A percentile compares a stretch with the other conserved stretches of the same genome.
These are phyloP conservation scores for Xylota segnis DNA, from an alignment of 2,888 invertebrate species.

Conservation along the genomic window DNA sequence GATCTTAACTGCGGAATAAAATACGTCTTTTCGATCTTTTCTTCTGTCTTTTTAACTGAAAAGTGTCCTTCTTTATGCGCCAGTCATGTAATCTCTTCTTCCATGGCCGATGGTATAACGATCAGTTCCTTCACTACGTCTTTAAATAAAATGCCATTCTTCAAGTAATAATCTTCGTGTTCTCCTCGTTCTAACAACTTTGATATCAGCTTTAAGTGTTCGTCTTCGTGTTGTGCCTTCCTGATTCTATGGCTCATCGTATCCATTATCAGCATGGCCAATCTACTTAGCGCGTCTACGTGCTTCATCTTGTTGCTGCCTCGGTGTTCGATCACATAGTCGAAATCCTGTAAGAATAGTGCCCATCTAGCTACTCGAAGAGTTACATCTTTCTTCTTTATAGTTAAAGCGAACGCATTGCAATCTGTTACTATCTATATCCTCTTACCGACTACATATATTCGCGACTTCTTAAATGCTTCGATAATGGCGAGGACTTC, in stretches of 20 bases:
- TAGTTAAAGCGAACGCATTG: too few species aligned
- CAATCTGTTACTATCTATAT: too few species aligned
- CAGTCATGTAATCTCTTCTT: background rate
- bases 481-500: too few species aligned
- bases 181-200: background rate
- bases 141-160: slow-evolving; percentile 1
- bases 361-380: too few species aligned
- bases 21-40: slow-evolving; percentile 4
- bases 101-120: slow-evolving; percentile 1
- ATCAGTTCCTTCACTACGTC: background rate
- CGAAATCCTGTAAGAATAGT: too few species aligned
- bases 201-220: background rate
- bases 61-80: slow-evolving; percentile 1
- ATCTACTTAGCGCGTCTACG: too few species aligned
- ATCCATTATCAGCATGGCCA: too few species aligned
- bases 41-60: slow-evolving; percentile 4
- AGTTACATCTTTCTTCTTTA: too few species aligned
- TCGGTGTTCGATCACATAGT: too few species aligned
- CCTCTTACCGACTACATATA: background rate
- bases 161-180: background rate
- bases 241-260: too few species aligned
- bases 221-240: too few species aligned
- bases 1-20: background rate
- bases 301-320: too few species aligned
- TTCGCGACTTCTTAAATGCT: background rate